A percentile compares a stretch with the other conserved stretches of the same genome.
Conservation (phyloP, 2,113 vertebrate species). For the Tragulus kanchil region DNA sequence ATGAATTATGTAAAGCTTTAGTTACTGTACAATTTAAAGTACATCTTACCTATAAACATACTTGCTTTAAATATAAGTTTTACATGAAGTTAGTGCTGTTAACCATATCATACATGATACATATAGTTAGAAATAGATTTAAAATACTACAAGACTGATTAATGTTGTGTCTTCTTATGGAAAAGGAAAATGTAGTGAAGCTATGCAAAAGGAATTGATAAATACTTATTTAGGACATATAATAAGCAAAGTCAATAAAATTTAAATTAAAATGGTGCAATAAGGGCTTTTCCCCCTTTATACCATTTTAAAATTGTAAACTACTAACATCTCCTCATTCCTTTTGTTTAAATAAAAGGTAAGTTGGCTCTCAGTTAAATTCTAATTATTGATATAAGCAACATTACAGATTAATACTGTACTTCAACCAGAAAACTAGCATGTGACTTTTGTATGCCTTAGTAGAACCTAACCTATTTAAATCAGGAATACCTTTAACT, state of each 20-base stretch:
- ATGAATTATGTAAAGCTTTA: background rate
- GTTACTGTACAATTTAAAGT: background rate
- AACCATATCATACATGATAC: conserved; percentile 13
- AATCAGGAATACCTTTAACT: conserved; percentile 20
- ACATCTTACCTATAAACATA: background rate
- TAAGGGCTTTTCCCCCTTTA: background rate
- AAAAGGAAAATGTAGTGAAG: conserved; percentile 61
- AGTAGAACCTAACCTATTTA: background rate
- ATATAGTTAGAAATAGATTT: conserved; percentile 35
- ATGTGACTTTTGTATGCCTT: background rate
- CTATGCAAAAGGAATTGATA: conserved; percentile 28
- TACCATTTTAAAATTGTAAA: conserved; percentile 48
- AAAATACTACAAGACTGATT: background rate
- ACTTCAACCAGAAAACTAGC: conserved; percentile 47
- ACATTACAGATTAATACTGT: background rate
- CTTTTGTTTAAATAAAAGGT: conserved; percentile 59
- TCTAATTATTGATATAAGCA: conserved; percentile 59
- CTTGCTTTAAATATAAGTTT: conserved; percentile 49
- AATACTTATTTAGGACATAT: conserved; percentile 12
- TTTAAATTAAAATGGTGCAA: conserved; percentile 39
- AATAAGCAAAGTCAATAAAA: conserved; percentile 65
- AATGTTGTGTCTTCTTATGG: conserved; percentile 2
- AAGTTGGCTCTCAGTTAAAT: conserved; percentile 53
- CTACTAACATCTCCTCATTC: conserved; percentile 41
- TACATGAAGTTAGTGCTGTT: background rate